These are phyloP conservation scores for Melanocharis versteri DNA, from an alignment of 2,113 vertebrate genomes.

Conservation along the genomic window DNA sequence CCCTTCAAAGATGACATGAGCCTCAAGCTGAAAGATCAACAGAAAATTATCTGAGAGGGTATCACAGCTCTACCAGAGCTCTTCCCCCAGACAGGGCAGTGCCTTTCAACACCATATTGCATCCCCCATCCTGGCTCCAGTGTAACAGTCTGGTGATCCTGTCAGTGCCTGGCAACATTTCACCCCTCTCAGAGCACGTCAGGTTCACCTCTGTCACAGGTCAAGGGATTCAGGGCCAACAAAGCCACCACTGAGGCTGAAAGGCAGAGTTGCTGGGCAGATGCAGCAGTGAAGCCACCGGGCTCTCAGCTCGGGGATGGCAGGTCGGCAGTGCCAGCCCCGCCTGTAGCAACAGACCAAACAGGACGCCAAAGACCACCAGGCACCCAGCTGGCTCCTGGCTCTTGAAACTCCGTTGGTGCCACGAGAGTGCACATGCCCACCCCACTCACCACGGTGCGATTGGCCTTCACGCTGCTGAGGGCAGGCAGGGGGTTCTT, in stretches of 20 bases:
- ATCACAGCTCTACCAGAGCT: not conserved
- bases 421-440: accelerated
- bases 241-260: not conserved
- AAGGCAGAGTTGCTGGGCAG: not conserved
- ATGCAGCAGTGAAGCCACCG: accelerated
- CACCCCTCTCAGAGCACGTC: not conserved
- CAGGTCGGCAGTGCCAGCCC: not conserved
- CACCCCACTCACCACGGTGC: constrained; percentile 80
- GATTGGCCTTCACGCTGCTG: constrained; percentile 82
- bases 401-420: not conserved
- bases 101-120: not conserved
- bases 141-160: not conserved
- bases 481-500: constrained; percentile 82
- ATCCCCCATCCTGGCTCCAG: not conserved
- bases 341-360: not conserved
- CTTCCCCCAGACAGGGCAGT: not conserved
- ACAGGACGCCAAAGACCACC: not conserved
- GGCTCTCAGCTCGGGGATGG: accelerated
- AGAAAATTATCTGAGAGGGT: not conserved
- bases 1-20: constrained; percentile 86
- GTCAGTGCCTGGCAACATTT: not conserved
- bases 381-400: too few species aligned
- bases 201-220: not conserved
- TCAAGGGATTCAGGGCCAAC: not conserved
- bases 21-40: constrained; percentile 79